Base-by-base conservation (phyloP, 2,888 invertebrate genomes). In the Yponomeuta cagnagella region DNA sequence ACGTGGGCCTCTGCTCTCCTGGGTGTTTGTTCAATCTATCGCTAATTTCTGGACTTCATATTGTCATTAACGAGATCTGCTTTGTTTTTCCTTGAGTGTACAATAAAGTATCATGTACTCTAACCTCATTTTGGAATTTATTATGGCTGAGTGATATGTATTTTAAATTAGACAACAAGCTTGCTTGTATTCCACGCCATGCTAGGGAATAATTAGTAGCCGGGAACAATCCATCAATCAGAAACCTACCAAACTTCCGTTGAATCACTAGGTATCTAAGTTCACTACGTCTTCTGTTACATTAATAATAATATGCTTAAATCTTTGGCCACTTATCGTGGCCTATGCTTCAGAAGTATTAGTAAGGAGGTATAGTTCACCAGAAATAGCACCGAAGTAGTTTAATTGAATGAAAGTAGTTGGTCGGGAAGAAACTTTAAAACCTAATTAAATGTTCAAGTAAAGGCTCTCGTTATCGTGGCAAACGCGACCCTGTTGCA, bases 391-490 rank as follows among this genome's bases (percentile, higher is more conserved):
- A 12, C 10, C 12, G 12, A 52, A 52, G 52, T 52, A 12, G 52
- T n/a, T 66, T 37, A 66, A 66, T 37, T 37, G 66, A 66, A 66
- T 37, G 66, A 31, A 66, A 10, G 66, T 33, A 63, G 63, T 48
- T 48, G 58, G 67, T 37, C 48, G 37, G 33, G 67, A 37, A 58
- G 48, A 63, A 69, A 63, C 69, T 69, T 69, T 69, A 63, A 69
- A 68, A 73, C 68, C 70, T 73, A 73, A 73, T 73, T 73, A 73
- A 73, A 73, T 73, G 70, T 73, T 65, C 73, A 68, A 72, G 68
- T 71, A 72, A 37, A 70, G 69, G 66, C 69, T 71, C 72, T 72
- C 71, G 72, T 72, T 73, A 73, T 73, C 72, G 71, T 65, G 67
- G 8, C 68, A n/a, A 48, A 68, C 10, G 33, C 33, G 68, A 52